These are phyloP conservation scores for Pogonocichla stellata DNA, from an alignment of 2,113 vertebrate genomes.

Conservation along the genomic window DNA sequence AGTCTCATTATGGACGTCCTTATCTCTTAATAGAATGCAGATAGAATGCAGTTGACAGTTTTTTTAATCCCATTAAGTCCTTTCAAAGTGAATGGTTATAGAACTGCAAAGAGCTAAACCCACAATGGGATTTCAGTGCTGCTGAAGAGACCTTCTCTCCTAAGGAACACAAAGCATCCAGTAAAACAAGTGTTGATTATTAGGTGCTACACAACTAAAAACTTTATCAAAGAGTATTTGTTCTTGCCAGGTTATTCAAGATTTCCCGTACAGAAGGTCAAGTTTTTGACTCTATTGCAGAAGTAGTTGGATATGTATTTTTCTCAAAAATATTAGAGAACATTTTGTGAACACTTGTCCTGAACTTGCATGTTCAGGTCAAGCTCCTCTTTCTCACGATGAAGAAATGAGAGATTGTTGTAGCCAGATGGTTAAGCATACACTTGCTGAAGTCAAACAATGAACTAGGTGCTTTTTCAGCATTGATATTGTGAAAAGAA, in stretches of 20 bases:
- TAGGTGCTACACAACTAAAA: not conserved
- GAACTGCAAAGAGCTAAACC: not conserved
- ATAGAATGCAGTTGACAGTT: not conserved
- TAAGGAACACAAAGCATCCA: not conserved
- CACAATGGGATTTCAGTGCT: not conserved
- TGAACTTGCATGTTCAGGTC: not conserved
- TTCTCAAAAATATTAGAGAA: not conserved
- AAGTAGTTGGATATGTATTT: not conserved
- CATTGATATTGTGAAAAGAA: not conserved
- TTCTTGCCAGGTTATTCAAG: not conserved
- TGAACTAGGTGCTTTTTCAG: not conserved
- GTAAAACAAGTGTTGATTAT: not conserved
- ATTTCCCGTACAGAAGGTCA: accelerated
- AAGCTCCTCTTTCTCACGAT: not conserved
- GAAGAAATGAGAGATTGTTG: not conserved
- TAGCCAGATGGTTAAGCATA: not conserved
- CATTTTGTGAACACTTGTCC: not conserved
- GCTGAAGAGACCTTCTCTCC: accelerated
- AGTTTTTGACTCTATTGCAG: not conserved
- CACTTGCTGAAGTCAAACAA: not conserved
- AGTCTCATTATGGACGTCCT: not conserved
- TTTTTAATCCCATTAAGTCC: not conserved
- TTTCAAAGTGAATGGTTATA: not conserved
- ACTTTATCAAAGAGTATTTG: not conserved
- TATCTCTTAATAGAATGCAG: not conserved